A percentile compares a stretch with the other conserved stretches of the same genome.
These are phyloP conservation scores for Apantesis nais DNA, from an alignment of 2,888 invertebrate species.

Conservation along the genomic window DNA sequence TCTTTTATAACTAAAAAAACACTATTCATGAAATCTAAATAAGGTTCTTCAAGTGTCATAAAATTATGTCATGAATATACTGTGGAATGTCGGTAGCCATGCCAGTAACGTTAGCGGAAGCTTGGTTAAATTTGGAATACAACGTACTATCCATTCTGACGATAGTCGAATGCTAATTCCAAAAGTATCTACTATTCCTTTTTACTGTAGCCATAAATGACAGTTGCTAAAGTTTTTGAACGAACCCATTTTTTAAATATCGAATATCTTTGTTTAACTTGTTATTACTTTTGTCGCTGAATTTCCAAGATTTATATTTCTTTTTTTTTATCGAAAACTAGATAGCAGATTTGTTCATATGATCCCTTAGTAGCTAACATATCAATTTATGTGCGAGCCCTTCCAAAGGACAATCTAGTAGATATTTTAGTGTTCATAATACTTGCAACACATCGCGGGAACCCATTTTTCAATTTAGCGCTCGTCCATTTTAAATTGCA, in stretches of 20 bases:
- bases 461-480: constrained; percentile 57
- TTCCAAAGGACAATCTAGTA: constrained; percentile 27
- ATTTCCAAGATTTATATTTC: background rate
- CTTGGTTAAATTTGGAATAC: constrained; percentile 67
- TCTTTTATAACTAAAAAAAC: too few relatives aligned
- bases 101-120: constrained; percentile 64
- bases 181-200: constrained; percentile 51
- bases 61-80: constrained; percentile 8
- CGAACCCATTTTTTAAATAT: constrained; percentile 3
- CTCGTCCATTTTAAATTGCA: constrained; percentile 51
- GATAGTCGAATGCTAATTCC: constrained; percentile 64
- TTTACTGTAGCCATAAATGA: constrained; percentile 42
- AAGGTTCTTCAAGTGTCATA: background rate
- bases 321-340: background rate
- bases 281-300: background rate
- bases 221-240: constrained; percentile 43
- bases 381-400: constrained; percentile 5
- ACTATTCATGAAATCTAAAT: background rate
- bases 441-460: constrained; percentile 31
- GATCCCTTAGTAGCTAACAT: background rate
- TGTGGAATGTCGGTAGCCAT: constrained; percentile 53
- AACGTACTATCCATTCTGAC: constrained; percentile 60
- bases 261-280: background rate
- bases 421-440: constrained; percentile 32
- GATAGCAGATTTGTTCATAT: background rate